These are phyloP conservation scores for Rotaria socialis DNA, from an alignment of 2,888 invertebrate genomes.

Conservation along the genomic window DNA sequence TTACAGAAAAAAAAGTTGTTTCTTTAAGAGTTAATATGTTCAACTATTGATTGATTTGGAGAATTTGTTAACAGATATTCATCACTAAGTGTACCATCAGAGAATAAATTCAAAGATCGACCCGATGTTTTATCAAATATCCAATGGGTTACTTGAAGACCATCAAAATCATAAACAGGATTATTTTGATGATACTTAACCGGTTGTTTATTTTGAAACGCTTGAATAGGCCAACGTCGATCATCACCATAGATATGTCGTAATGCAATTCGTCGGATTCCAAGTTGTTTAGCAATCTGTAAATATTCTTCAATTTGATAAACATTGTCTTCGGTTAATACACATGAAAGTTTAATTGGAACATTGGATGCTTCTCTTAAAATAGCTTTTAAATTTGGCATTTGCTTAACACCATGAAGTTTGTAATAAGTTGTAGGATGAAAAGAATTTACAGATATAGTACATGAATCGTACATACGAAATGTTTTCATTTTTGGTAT, in stretches of 20 bases:
- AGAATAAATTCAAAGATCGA: background rate
- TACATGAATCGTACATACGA: background rate
- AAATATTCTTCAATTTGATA: conserved; percentile 7
- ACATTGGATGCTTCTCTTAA: background rate
- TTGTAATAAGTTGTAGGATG: background rate
- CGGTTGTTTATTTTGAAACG: background rate
- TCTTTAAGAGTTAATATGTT: background rate
- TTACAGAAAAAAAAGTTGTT: no score
- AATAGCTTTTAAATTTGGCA: background rate
- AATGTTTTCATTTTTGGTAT: conserved; percentile 8
- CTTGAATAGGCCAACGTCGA: background rate
- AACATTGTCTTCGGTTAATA: background rate
- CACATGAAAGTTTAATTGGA: background rate
- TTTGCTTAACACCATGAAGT: conserved; percentile 14
- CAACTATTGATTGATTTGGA: background rate
- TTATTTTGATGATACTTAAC: background rate
- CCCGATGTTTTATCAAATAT: background rate
- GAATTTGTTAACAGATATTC: background rate
- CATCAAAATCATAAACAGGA: conserved; percentile 12
- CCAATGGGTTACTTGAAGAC: conserved; percentile 6
- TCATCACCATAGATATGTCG: background rate
- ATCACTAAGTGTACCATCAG: background rate
- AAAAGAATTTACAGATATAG: background rate
- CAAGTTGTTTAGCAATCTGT: background rate
- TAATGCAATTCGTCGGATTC: background rate